Evolutionary conservation across 2,113 vertebrate species (phyloP).

Genomic region (Alaudala cheleensis): DNA sequence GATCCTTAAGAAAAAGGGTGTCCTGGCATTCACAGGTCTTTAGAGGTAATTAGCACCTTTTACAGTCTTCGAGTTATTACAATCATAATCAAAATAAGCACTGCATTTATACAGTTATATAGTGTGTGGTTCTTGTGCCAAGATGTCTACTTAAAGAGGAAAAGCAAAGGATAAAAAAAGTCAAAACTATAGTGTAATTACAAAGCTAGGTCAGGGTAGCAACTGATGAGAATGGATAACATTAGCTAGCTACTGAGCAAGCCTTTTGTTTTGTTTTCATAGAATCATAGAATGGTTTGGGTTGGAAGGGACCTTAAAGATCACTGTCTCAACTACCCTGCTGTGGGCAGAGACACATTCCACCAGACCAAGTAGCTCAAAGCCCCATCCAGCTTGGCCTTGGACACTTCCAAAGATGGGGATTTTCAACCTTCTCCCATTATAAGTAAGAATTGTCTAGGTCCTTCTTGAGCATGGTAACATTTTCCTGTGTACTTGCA

Average conservation of each 20-base stretch:
- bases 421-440: neutral
- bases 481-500: slow-evolving; percentile 24
- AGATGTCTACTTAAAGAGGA: neutral
- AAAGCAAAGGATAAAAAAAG: neutral
- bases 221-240: neutral
- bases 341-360: neutral
- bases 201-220: neutral
- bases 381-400: neutral
- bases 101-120: neutral
- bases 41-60: neutral
- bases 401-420: neutral
- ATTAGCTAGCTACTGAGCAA: neutral
- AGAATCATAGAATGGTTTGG: neutral
- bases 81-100: neutral
- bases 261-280: neutral
- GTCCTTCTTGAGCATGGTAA: neutral
- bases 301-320: neutral
- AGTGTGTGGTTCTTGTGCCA: neutral
- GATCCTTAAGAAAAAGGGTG: neutral
- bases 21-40: neutral
- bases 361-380: neutral
- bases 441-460: neutral
- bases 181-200: neutral
- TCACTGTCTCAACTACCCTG: neutral
- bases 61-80: neutral